A percentile compares a stretch with the other conserved stretches of the same genome.
Evolutionary conservation across 2,797 vertebrate genomes (phyloP).

Genomic region (Anableps anableps): DNA sequence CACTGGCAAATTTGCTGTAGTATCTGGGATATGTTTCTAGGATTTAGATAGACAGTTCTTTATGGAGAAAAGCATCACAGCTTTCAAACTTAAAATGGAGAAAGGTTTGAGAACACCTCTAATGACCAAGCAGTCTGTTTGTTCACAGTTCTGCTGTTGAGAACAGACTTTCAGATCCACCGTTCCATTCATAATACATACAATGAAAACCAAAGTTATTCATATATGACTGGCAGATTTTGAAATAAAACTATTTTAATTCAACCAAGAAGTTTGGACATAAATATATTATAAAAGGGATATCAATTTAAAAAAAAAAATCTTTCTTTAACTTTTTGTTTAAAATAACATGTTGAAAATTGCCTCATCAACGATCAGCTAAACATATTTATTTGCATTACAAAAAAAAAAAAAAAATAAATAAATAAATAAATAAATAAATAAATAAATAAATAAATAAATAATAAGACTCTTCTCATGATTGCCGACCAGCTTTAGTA

Average conservation of each 20-base stretch:
- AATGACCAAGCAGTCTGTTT: background rate
- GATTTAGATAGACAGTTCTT: background rate
- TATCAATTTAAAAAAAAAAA: no score
- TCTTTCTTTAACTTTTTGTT: background rate
- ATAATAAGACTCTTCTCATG: no score
- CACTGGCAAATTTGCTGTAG: background rate
- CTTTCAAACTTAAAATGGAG: background rate
- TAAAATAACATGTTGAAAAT: background rate
- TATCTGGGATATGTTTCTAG: constrained; percentile 3
- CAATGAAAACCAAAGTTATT: background rate
- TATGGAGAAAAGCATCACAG: background rate
- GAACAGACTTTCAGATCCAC: background rate
- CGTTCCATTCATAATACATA: background rate
- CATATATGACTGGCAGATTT: background rate
- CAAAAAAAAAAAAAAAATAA: no score
- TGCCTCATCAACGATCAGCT: background rate
- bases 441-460: no score
- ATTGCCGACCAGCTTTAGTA: no score
- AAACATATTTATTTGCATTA: background rate
- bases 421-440: no score
- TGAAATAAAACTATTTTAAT: background rate
- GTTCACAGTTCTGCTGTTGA: background rate
- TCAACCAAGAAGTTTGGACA: no score
- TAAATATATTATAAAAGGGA: no score
- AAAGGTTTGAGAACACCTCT: background rate